Evolutionary conservation across 1,140 invertebrate species (phyloP), one percentile per base, ranked within the genome.

Genomic region (Hyphantria cunea): DNA sequence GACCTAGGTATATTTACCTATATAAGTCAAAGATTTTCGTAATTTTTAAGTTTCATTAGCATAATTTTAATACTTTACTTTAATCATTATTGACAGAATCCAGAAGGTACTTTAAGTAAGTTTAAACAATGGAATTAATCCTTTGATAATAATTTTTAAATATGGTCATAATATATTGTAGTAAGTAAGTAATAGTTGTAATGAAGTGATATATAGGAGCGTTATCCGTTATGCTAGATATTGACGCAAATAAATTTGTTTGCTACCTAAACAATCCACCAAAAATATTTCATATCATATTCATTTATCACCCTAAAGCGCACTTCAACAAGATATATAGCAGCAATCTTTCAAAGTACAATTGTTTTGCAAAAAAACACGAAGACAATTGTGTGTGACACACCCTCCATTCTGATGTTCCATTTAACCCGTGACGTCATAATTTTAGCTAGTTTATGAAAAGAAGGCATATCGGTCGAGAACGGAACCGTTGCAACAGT

Each of bases 381-480:
- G 32, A 48, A 44, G 14, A 48, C 41, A 44, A 33, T 45, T 15
- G 6, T 48, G 42, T 34, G n/a, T 14, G 33, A 13, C 14, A 12
- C 12, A 11, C 56, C 56, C 48, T 44, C 37, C 25, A 51, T 68
- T 70, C 68, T 51, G 65, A 66, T 56, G 54, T 61, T 73, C 59
- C 59, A 70, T 76, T 80, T 70, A 73, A 72, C 68, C 61, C 48
- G 48, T 72, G 68, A 78, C 68, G 67, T 82, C 70, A 73, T 74
- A 78, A 74, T 70, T 72, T 68, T 69, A 70, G 63, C 47, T 47
- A 66, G 66, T 56, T 47, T 48, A 66, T 64, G 60, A 73, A 68
- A 66, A 67, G 58, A 59, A 70, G 64, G 62, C 62, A 70, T 74
- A 72, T 75, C 76, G 67, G 67, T 75, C 61, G 53, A 66, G 68